Evolutionary conservation across 2,797 vertebrate genomes (phyloP).

Genomic region (Oreonectes daqikongensis): DNA sequence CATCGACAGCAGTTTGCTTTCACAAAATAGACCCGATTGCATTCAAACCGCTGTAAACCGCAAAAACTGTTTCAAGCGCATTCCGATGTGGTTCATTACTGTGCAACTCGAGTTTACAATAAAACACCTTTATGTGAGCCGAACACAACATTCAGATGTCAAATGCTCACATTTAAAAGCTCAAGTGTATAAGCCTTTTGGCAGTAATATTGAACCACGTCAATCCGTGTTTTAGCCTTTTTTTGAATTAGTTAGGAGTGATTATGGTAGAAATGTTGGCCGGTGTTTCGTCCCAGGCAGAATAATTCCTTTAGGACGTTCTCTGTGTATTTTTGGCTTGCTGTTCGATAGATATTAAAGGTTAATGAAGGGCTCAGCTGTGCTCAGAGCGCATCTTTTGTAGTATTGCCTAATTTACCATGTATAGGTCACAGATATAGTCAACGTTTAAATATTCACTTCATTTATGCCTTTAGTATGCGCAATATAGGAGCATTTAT

Average conservation of each 20-base stretch:
- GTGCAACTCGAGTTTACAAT: not conserved
- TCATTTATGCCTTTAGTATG: not conserved
- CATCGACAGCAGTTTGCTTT: constrained; percentile 1
- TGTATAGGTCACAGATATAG: not conserved
- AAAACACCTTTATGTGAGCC: not conserved
- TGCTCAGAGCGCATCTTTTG: constrained; percentile 19
- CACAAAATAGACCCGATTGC: constrained; percentile 8
- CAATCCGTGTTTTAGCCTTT: not conserved
- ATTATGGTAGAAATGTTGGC: not conserved
- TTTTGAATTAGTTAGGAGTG: constrained; percentile 14
- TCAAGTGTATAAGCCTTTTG: not conserved
- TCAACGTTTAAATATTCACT: not conserved
- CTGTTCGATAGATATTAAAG: constrained; percentile 24
- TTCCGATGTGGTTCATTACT: not conserved
- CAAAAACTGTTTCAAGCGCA: not conserved
- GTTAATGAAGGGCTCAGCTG: constrained; percentile 49
- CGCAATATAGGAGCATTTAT: not conserved
- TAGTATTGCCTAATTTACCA: constrained; percentile 5
- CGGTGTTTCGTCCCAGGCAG: not conserved
- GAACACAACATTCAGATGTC: not conserved
- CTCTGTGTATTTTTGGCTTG: constrained; percentile 28
- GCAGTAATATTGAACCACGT: not conserved
- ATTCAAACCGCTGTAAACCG: not conserved
- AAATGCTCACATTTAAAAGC: not conserved
- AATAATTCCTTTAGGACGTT: constrained; percentile 14